Evolutionary conservation across 2,888 invertebrate genomes (phyloP).

Genomic region (Argyresthia albistria): DNA sequence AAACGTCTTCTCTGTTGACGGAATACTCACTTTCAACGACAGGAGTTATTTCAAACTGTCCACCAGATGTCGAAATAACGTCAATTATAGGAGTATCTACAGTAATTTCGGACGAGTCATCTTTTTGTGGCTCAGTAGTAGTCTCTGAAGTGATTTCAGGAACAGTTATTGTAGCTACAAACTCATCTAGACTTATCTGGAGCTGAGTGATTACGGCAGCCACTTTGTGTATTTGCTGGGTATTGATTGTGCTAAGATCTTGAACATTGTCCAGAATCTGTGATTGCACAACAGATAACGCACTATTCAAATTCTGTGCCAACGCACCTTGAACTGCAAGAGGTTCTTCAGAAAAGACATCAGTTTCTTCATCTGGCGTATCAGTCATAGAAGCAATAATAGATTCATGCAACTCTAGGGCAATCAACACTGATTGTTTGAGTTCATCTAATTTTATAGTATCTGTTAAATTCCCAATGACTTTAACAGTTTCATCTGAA

Average conservation of each 20-base stretch:
- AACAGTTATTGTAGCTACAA: too few relatives aligned
- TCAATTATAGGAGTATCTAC: too few relatives aligned
- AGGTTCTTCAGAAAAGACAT: not conserved
- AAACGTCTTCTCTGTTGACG: too few relatives aligned
- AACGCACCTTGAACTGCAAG: not conserved
- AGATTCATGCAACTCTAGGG: not conserved
- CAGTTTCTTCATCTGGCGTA: not conserved
- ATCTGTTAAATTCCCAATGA: not conserved
- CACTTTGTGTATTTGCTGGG: too few relatives aligned
- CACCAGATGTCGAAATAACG: too few relatives aligned
- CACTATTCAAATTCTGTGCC: not conserved
- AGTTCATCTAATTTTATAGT: not conserved
- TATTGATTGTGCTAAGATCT: slow-evolving; percentile 17
- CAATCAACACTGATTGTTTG: not conserved
- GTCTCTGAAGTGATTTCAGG: too few relatives aligned
- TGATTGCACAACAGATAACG: not conserved
- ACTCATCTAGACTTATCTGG: too few relatives aligned
- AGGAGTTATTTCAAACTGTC: too few relatives aligned
- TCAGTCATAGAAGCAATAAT: not conserved
- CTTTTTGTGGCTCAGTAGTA: too few relatives aligned
- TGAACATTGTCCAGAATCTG: slow-evolving; percentile 22
- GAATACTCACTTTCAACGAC: too few relatives aligned
- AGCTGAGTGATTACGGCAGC: too few relatives aligned
- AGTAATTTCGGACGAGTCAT: too few relatives aligned
- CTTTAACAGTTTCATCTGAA: not conserved